Percentiles rank a stretch among this genome's conserved stretches.
Evolutionary conservation across 2,113 vertebrate genomes (phyloP).

Genomic region (Cyanocitta stelleri): DNA sequence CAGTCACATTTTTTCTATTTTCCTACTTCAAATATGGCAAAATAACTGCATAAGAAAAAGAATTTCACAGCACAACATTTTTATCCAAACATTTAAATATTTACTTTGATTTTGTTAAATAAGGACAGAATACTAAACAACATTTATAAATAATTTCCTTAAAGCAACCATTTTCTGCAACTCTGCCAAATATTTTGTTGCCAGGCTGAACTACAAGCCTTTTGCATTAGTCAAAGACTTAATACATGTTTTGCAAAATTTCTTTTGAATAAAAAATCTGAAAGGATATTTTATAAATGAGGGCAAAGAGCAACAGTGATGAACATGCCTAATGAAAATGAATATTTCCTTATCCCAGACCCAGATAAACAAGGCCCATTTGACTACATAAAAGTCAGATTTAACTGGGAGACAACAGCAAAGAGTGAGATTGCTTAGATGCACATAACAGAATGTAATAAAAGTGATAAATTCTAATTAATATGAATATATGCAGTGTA

Average conservation of each 20-base stretch:
- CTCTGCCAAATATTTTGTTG: background rate
- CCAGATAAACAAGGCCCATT: background rate
- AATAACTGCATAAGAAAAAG: background rate
- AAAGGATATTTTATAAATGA: slow-evolving; percentile 1
- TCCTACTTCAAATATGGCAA: background rate
- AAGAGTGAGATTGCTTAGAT: background rate
- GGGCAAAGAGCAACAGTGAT: background rate
- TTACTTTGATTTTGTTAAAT: background rate
- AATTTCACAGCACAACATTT: background rate
- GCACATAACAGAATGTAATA: background rate
- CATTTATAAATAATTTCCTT: background rate
- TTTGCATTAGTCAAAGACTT: background rate
- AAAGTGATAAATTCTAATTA: background rate
- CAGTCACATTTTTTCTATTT: background rate
- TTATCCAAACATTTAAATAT: background rate
- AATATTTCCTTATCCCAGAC: background rate
- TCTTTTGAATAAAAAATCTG: background rate
- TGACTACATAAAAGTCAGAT: background rate
- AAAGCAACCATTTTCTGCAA: background rate
- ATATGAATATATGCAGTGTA: background rate
- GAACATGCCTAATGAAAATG: background rate
- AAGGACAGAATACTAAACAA: background rate
- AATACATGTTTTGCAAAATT: background rate
- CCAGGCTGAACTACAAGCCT: background rate
- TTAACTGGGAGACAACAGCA: background rate